These are phyloP conservation scores for Phortica magna DNA, from an alignment of 2,888 invertebrate genomes.

Conservation along the genomic window DNA sequence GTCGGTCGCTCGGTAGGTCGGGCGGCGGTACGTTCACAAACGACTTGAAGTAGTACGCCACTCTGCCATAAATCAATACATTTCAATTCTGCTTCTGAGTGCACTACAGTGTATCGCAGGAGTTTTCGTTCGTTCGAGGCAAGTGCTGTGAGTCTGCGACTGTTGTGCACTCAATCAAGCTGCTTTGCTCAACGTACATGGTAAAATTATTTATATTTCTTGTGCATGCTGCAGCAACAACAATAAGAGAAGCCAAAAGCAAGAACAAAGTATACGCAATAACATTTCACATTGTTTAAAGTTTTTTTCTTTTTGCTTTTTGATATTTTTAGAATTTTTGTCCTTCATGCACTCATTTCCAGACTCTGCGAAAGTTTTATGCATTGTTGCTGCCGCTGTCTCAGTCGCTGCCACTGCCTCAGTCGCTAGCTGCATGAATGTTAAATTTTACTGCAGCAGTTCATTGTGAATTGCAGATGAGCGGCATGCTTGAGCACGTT, in stretches of 20 bases:
- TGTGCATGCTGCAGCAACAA: neutral
- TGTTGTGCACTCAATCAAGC: constrained; percentile 7
- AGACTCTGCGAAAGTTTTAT: neutral
- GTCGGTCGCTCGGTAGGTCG: neutral
- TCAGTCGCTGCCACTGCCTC: neutral
- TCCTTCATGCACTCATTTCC: neutral
- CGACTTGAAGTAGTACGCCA: constrained; percentile 28
- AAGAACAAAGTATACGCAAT: neutral
- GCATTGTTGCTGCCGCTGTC: neutral
- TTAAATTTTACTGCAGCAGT: constrained; percentile 8
- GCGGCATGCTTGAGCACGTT: constrained; percentile 8
- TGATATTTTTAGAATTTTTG: neutral
- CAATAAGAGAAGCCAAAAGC: neutral
- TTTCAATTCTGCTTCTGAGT: constrained; percentile 54
- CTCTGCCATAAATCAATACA: constrained; percentile 65
- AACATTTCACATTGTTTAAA: neutral
- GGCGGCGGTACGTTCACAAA: neutral
- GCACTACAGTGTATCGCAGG: constrained; percentile 49
- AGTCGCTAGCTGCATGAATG: neutral
- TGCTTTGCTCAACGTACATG: neutral
- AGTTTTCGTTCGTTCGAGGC: neutral
- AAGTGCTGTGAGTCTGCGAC: neutral
- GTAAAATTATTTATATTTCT: constrained; percentile 17
- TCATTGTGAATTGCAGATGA: constrained; percentile 6
- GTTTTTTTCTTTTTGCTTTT: neutral